Evolutionary conservation across 2,797 vertebrate genomes (phyloP).

Genomic region (Rousettus madagascariensis): DNA sequence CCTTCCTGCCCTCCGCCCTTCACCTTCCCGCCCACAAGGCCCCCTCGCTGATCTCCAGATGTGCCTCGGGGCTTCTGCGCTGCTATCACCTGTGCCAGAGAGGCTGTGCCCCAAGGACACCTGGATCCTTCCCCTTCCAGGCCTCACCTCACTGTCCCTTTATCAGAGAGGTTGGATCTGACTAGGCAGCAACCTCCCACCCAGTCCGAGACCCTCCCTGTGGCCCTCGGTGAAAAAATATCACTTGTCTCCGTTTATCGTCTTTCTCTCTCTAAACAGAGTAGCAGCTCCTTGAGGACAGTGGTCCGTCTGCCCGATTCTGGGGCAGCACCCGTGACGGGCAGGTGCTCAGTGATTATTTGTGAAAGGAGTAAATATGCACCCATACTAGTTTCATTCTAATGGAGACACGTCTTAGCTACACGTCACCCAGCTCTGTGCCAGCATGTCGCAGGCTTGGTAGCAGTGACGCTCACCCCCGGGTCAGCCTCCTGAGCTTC

Average conservation of each 20-base stretch:
- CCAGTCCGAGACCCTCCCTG: neutral
- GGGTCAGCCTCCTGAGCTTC: neutral
- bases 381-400: no score
- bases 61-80: neutral
- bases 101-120: neutral
- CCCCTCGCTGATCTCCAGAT: neutral
- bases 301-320: neutral
- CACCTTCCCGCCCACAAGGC: neutral
- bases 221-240: neutral
- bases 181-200: no score
- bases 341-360: neutral
- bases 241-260: neutral
- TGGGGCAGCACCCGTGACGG: fast-evolving
- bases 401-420: neutral
- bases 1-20: neutral
- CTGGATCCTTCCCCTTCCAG: neutral
- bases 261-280: neutral
- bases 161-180: neutral
- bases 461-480: neutral
- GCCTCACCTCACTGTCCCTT: neutral
- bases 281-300: neutral
- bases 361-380: neutral
- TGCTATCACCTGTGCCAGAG: neutral
- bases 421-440: neutral
- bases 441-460: neutral